phyloP scores from a whole-genome alignment of 2,113 vertebrate genomes.

The Engraulis encrasicolus region DNA sequence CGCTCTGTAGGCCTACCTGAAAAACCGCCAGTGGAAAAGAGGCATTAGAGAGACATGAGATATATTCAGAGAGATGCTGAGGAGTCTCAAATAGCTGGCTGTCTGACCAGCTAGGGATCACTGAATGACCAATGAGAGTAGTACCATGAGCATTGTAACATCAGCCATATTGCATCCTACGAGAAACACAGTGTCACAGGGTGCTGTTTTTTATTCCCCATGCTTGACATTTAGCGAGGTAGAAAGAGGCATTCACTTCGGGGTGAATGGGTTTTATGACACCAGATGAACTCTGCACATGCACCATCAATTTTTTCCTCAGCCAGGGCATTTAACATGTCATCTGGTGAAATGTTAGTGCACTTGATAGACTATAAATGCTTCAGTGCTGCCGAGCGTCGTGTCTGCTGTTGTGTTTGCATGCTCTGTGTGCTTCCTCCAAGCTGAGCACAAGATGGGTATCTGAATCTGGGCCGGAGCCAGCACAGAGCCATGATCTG shows the following conservation, averaged over 20 bases:
- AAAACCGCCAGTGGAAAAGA: too few species aligned
- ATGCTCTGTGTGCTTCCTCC: neutral
- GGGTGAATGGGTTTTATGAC: conserved; percentile 27
- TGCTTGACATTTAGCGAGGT: conserved; percentile 3
- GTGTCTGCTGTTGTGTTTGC: conserved; percentile 9
- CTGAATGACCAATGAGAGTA: neutral
- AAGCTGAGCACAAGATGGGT: neutral
- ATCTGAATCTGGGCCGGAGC: too few species aligned
- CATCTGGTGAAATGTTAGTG: conserved; percentile 40
- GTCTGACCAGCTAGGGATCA: too few species aligned
- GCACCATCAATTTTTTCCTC: conserved; percentile 22
- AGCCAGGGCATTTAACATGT: conserved; percentile 26
- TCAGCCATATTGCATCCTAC: conserved; percentile 1
- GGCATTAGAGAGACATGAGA: neutral
- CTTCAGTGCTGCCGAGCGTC: conserved; percentile 15
- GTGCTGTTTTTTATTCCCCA: conserved; percentile 43
- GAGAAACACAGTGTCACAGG: neutral
- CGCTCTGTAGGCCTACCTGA: too few species aligned
- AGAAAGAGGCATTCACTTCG: neutral
- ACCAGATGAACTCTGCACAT: conserved; percentile 27
- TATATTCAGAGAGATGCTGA: neutral
- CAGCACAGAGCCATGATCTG: too few species aligned
- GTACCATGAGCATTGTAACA: neutral
- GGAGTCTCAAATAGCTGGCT: too few species aligned
- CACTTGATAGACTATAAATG: conserved; percentile 36